Base-by-base conservation (phyloP, 2,113 vertebrate genomes). In the Plecotus auritus region DNA sequence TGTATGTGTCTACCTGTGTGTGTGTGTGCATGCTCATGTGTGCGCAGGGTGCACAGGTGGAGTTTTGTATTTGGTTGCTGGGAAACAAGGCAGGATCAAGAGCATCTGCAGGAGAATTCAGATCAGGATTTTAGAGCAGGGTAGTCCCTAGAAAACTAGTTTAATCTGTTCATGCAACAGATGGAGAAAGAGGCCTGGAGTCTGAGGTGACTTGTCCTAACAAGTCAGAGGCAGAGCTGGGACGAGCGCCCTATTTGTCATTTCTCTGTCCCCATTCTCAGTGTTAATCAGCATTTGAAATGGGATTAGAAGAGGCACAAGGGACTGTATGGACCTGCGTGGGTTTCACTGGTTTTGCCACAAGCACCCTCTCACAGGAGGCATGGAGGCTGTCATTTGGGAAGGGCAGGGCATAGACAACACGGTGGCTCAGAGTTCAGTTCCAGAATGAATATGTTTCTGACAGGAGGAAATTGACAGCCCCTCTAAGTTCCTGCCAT, bases 1-100 rank as follows among this genome's bases (percentile, higher is more conserved):
- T 78, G 5, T 67, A 5, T 78, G 4, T 9, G 14, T 9, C 9
- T 4, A 16, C 0, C 0, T 11, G 20, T 40, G 2, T 18, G 35
- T 18, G 35, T 16, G 10, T 42, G 22, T 45, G 5, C 10, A 23
- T 42, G 13, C 1, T 26, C 7, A 0, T 32, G 3, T 7, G 26
- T 23, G 66, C 37, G 26, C 18, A 17, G 10, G 14, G 10, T 20
- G 18, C 37, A n/a, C 1, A 6, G 20, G 30, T 32, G 32, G 40
- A 12, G 22, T 35, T 80, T 56, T 51, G 20, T 7, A 16, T 23
- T 32, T 51, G 32, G 26, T 59, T 80, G 40, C 74, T 87, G n/a
- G 40, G 49, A 28, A 76, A 74, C 47, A 51, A 74, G 61, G 40
- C 47, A 74, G 51, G 40, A 42, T 8, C 64, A 26, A 51, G 28